phyloP scores from a whole-genome alignment of 2,888 invertebrate genomes.

The Tipula lateralis region DNA sequence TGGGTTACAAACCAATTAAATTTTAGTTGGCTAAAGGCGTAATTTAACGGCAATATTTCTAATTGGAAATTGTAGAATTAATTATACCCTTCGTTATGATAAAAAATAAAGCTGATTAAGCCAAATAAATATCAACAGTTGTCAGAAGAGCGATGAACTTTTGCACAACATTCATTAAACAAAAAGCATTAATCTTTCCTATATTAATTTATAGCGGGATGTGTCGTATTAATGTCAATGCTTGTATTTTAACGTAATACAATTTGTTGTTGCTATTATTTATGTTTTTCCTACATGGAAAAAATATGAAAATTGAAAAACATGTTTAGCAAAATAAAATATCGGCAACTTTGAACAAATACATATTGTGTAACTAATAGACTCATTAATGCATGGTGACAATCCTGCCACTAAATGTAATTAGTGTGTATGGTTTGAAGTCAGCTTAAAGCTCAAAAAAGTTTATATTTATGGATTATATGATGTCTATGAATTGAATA shows the following conservation, averaged over 20 bases:
- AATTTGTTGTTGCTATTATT: neutral
- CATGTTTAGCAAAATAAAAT: neutral
- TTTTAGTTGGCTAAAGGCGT: no score
- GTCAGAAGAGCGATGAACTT: neutral
- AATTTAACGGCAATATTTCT: neutral
- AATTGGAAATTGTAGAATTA: neutral
- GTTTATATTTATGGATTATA: neutral
- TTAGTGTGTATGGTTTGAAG: neutral
- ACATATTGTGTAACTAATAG: no score
- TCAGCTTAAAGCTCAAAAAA: neutral
- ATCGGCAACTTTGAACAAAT: no score
- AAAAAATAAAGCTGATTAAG: neutral
- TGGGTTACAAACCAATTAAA: neutral
- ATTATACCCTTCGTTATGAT: neutral
- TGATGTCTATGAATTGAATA: neutral
- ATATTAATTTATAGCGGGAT: neutral
- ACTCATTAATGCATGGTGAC: neutral
- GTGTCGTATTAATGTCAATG: neutral
- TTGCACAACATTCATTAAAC: neutral
- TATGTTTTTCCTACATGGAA: neutral
- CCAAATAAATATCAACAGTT: neutral
- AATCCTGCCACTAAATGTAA: neutral
- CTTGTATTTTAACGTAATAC: neutral
- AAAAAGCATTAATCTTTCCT: neutral
- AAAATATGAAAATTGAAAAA: neutral